Evolutionary conservation across 2,113 vertebrate species (phyloP), one percentile per base, ranked within the genome.

Genomic region (Caloenas nicobarica): DNA sequence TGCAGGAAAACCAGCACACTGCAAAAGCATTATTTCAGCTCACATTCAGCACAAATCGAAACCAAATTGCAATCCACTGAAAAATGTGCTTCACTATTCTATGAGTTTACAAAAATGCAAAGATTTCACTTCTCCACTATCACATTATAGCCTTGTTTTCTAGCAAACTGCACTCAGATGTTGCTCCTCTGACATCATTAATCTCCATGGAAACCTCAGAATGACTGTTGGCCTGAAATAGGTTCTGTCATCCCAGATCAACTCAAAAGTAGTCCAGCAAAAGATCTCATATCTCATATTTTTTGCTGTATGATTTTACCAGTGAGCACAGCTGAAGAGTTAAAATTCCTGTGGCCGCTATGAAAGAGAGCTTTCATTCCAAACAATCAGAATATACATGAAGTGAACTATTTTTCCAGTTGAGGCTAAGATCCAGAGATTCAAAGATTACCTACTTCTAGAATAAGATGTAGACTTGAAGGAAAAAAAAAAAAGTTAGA

Each of bases 141-240:
- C 93, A 89, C 72, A 93, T 93, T 76, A 92, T 21, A 96, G 94
- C 80, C 91, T 82, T 70, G 93, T 93, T 97, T 95, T 86, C 93
- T 71, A 97, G 94, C 91, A 95, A 95, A 97, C 62, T 83, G 71
- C 89, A 89, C 86, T 97, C 90, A 97, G 96, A 93, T 72, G 60
- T 96, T 97, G 96, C 96, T 98, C 89, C 90, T 94, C 95, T 98
- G 96, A 98, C 97, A 98, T 88, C 84, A 94, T 87, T 91, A 91
- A 96, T 98, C 97, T 96, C 97, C 98, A 98, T 97, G 95, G 98
- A 96, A 98, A 98, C 97, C 81, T 88, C 33, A 96, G 92, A 94
- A 96, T 88, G 91, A 87, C 93, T 60, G 48, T 69, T 94, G 89
- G 94, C 90, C 96, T 91, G 91, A 95, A 97, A 96, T 95, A 96